phyloP scores from a whole-genome alignment of 2,888 invertebrate genomes.

The Lypha dubia region DNA sequence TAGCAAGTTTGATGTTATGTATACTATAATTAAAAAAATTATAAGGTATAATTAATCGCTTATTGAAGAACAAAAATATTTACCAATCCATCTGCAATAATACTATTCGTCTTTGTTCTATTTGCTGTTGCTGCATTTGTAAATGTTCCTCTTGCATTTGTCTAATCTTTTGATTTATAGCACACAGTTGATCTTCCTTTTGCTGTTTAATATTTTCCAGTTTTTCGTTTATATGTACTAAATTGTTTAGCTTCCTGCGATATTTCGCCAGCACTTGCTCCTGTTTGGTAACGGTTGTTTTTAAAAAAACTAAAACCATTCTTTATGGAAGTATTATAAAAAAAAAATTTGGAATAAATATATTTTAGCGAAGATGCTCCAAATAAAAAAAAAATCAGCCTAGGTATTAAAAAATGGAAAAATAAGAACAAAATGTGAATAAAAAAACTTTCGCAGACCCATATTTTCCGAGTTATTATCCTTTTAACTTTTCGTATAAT shows the following conservation, averaged over 20 bases:
- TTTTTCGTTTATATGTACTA: slow-evolving; percentile 30
- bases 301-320: slow-evolving; percentile 15
- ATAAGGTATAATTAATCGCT: background rate
- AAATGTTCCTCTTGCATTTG: slow-evolving; percentile 24
- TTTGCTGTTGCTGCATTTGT: slow-evolving; percentile 8
- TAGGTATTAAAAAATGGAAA: no score
- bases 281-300: slow-evolving; percentile 40
- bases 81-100: slow-evolving; percentile 51
- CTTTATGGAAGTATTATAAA: background rate
- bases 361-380: no score
- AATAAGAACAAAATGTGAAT: no score
- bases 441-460: no score
- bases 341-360: no score
- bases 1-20: slow-evolving; percentile 56
- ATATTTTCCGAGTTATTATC: no score
- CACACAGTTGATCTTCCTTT: slow-evolving; percentile 26
- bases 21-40: slow-evolving; percentile 50
- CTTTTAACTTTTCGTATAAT: no score
- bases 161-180: slow-evolving; percentile 26
- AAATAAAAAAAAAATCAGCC: background rate
- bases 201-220: slow-evolving; percentile 19
- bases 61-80: background rate
- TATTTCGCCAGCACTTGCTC: slow-evolving; percentile 34
- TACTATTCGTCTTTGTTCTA: slow-evolving; percentile 1
- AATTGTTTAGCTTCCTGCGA: slow-evolving; percentile 3